phyloP scores from a whole-genome alignment of 1,140 invertebrate species.

The Cotesia typhae region DNA sequence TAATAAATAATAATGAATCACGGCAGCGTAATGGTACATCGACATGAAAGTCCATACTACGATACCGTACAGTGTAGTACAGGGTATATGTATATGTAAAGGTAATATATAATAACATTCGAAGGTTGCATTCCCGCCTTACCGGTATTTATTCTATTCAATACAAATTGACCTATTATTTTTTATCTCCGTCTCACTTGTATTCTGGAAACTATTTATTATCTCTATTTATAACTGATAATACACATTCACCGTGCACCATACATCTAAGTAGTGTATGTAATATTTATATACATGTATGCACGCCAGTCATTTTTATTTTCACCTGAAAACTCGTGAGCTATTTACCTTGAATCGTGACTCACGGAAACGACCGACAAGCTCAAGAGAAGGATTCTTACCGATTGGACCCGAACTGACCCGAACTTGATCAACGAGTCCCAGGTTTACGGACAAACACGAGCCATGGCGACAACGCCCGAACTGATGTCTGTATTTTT shows the following conservation, averaged over 20 bases:
- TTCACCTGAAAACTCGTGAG: conserved; percentile 47
- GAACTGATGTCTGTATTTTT: too few relatives aligned
- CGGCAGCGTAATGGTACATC: too few relatives aligned
- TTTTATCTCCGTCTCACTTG: conserved; percentile 12
- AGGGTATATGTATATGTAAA: not conserved
- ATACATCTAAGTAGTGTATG: not conserved
- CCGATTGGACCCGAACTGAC: conserved; percentile 34
- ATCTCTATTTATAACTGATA: not conserved
- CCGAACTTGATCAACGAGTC: conserved; percentile 32
- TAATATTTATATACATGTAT: conserved; percentile 16
- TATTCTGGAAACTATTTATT: conserved; percentile 38
- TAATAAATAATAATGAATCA: too few relatives aligned
- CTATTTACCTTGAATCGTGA: conserved; percentile 57
- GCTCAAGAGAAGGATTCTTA: conserved; percentile 35
- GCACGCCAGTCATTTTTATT: conserved; percentile 36
- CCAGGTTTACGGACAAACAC: not conserved
- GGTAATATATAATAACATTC: conserved; percentile 30
- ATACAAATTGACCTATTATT: not conserved
- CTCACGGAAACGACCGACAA: conserved; percentile 34
- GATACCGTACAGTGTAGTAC: too few relatives aligned
- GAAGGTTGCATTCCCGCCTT: conserved; percentile 55
- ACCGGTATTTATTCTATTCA: conserved; percentile 26
- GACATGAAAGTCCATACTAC: too few relatives aligned
- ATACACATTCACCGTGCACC: not conserved
- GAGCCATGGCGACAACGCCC: too few relatives aligned